These are phyloP conservation scores for Strix occidentalis DNA, from an alignment of 2,797 vertebrate genomes.

Conservation along the genomic window DNA sequence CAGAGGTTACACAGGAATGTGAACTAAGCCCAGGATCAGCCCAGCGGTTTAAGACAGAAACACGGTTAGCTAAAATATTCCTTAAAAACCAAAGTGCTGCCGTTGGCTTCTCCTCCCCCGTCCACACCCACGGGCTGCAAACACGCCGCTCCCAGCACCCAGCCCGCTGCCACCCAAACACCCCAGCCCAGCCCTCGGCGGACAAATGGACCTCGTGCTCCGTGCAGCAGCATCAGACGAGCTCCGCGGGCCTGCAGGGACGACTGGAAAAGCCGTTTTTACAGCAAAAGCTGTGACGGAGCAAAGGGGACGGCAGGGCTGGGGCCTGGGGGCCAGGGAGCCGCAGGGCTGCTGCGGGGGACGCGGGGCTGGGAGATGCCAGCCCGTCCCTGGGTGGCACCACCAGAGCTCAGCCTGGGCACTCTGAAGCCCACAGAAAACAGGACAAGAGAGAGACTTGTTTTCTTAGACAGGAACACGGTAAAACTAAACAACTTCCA, in stretches of 20 bases:
- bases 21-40: neutral
- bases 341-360: neutral
- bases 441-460: neutral
- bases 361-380: neutral
- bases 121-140: neutral
- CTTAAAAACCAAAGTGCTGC: neutral
- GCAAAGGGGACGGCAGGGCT: neutral
- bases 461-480: neutral
- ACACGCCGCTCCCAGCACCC: rapidly evolving
- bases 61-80: neutral
- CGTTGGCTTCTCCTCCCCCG: neutral
- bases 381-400: rapidly evolving
- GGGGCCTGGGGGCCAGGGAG: neutral
- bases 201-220: neutral
- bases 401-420: neutral
- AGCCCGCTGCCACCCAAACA: neutral
- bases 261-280: neutral
- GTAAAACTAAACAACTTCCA: neutral
- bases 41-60: neutral
- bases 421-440: neutral
- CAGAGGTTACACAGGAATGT: neutral
- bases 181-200: neutral
- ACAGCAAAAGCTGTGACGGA: neutral
- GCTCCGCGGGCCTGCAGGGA: neutral
- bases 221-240: neutral